phyloP scores from a whole-genome alignment of 2,888 invertebrate genomes.

The Drosophila heteroneura region DNA sequence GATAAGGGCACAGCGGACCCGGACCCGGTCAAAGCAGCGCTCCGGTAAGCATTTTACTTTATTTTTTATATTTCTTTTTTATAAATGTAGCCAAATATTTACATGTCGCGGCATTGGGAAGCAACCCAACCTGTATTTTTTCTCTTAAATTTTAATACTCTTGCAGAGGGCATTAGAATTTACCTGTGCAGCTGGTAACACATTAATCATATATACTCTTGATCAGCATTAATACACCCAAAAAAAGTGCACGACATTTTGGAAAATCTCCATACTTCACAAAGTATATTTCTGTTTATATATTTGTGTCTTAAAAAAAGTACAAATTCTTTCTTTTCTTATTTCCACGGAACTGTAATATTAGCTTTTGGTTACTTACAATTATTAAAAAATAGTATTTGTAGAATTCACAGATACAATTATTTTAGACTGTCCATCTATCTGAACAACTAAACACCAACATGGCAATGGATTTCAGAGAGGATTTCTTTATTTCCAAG shows the following conservation, averaged over 20 bases:
- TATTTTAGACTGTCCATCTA: neutral
- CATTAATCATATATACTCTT: neutral
- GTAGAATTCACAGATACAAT: neutral
- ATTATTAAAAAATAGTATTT: neutral
- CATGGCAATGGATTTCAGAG: neutral
- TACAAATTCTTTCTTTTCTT: neutral
- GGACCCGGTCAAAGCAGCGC: slow-evolving; percentile 12
- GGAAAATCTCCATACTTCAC: neutral
- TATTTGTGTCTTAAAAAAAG: too few species aligned
- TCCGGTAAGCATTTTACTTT: slow-evolving; percentile 2
- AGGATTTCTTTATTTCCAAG: neutral
- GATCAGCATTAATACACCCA: neutral
- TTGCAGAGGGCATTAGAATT: neutral
- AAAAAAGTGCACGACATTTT: neutral
- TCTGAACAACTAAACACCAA: neutral
- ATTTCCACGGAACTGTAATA: too few species aligned
- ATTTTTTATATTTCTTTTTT: slow-evolving; percentile 40
- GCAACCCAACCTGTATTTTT: slow-evolving; percentile 29
- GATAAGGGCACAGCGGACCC: slow-evolving; percentile 60
- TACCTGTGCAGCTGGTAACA: neutral
- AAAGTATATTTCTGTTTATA: neutral
- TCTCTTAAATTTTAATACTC: neutral
- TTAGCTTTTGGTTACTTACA: neutral
- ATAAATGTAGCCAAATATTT: slow-evolving; percentile 79
- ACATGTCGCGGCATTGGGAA: slow-evolving; percentile 75